Evolutionary conservation across 2,888 invertebrate genomes (phyloP).

Genomic region (Agrotis puta): DNA sequence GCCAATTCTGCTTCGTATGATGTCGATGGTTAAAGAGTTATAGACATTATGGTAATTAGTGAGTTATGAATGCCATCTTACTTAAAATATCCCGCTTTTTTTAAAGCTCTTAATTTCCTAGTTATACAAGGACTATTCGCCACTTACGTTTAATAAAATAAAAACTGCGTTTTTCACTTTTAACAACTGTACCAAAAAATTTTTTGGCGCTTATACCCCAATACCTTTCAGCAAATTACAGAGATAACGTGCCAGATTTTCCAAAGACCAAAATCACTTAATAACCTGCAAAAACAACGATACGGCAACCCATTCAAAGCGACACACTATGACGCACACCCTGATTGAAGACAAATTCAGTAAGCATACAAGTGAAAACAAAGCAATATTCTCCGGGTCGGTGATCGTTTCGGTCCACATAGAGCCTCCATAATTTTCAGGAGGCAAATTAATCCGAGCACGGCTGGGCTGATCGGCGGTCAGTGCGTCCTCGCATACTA

Average conservation of each 20-base stretch:
- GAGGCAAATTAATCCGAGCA: slow-evolving; percentile 90
- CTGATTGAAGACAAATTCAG: slow-evolving; percentile 73
- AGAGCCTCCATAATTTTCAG: slow-evolving; percentile 87
- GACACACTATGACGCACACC: slow-evolving; percentile 45
- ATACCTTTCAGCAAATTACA: too few relatives aligned
- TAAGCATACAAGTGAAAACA: slow-evolving; percentile 79
- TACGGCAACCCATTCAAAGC: slow-evolving; percentile 38
- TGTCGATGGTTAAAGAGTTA: too few relatives aligned
- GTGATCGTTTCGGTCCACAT: slow-evolving; percentile 80
- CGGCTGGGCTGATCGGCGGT: slow-evolving; percentile 88
- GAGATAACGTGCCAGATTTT: neutral
- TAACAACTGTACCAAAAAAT: too few relatives aligned
- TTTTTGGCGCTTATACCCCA: too few relatives aligned
- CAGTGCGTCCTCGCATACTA: slow-evolving; percentile 90
- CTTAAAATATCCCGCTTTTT: too few relatives aligned
- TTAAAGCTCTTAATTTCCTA: too few relatives aligned
- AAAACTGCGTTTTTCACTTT: too few relatives aligned
- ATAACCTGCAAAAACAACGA: slow-evolving; percentile 53
- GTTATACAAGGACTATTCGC: too few relatives aligned
- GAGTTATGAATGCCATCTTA: too few relatives aligned
- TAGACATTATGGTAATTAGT: too few relatives aligned
- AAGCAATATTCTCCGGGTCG: slow-evolving; percentile 82
- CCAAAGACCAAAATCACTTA: slow-evolving; percentile 15
- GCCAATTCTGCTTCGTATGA: too few relatives aligned
- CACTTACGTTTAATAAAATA: too few relatives aligned